These are phyloP conservation scores for Mimachlamys varia DNA, from an alignment of 2,888 invertebrate genomes.

Conservation along the genomic window DNA sequence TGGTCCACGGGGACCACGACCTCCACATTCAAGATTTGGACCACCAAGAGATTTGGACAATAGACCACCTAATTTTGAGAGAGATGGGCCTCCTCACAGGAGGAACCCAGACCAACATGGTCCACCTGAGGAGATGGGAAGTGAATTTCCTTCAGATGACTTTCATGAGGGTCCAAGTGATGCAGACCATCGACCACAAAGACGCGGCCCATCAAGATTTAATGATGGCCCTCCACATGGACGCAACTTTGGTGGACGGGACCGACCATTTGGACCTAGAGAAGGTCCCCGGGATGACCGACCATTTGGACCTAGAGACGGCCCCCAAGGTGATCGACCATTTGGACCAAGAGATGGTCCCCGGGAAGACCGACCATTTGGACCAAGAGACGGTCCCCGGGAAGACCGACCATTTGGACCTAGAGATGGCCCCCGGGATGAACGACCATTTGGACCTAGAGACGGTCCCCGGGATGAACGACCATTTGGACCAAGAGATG, in stretches of 20 bases:
- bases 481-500: too few relatives aligned
- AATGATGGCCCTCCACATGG: slow-evolving; percentile 25
- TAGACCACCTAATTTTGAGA: background rate
- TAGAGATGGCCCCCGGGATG: slow-evolving; percentile 47
- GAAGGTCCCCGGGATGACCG: slow-evolving; percentile 46
- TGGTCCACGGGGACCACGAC: slow-evolving; percentile 13
- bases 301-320: slow-evolving; percentile 41
- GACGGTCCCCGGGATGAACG: too few relatives aligned
- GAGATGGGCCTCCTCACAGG: slow-evolving; percentile 23
- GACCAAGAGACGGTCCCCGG: slow-evolving; percentile 43
- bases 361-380: slow-evolving; percentile 37
- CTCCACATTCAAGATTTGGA: background rate
- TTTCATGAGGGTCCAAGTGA: slow-evolving; percentile 22
- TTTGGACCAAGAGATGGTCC: slow-evolving; percentile 43
- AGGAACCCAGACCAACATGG: background rate
- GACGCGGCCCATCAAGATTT: background rate
- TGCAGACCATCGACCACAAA: slow-evolving; percentile 11
- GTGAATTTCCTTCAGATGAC: slow-evolving; percentile 1
- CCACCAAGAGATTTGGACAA: background rate
- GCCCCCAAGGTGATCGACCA: slow-evolving; percentile 40
- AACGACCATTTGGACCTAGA: too few relatives aligned
- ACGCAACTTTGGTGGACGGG: slow-evolving; percentile 45
- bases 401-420: slow-evolving; percentile 41
- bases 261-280: slow-evolving; percentile 40
- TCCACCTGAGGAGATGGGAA: background rate